Base-by-base conservation (phyloP, 2,113 vertebrate species). In the Chunga burmeisteri region DNA sequence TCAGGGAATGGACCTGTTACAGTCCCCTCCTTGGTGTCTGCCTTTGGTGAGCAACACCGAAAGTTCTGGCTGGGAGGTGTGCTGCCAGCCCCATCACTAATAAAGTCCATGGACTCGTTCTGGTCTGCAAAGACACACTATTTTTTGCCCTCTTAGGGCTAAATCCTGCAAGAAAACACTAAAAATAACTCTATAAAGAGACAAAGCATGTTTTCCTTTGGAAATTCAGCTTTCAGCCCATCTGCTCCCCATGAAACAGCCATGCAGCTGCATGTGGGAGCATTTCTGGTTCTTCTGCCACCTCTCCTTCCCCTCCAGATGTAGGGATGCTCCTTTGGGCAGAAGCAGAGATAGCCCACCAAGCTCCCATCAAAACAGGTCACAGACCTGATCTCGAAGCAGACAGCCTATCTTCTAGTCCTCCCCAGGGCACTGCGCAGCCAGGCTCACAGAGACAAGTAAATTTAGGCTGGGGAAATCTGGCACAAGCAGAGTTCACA, bases 301-400 rank as follows among this genome's bases (percentile, higher is more conserved):
- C 55, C 25, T 53, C 32, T 67, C 47, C 5, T 29, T 38, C 44
- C 49, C 38, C 29, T 56, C 16, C 56, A 47, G 47, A 50, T 4
- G 40, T 3, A 36, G 88, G 56, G 32, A 58, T 50, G 29, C 29
- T 73, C 52, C 71, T 30, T 2, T 10, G 55, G 29, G 44, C 50
- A 94, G 49, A n/a, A 47, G 42, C 52, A 44, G 16, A n/a, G 25
- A 46, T 26, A 6, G 8, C 21, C 29, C 67, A 34, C 34, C 20
- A 61, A 12, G 58, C 50, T 74, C n/a, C 81, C 32, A 12, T 2
- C 18, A 11, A 7, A 44, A 29, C 22, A 46, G 50, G 16, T 5
- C 73, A 32, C 2, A 2, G 52, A 7, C 8, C 27, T 11, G 22
- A 23, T 4, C 44, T 34, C 1, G 0, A 22, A 6, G 32, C 26